Base-by-base conservation (phyloP, 2,113 vertebrate genomes). In the Elachura formosa region DNA sequence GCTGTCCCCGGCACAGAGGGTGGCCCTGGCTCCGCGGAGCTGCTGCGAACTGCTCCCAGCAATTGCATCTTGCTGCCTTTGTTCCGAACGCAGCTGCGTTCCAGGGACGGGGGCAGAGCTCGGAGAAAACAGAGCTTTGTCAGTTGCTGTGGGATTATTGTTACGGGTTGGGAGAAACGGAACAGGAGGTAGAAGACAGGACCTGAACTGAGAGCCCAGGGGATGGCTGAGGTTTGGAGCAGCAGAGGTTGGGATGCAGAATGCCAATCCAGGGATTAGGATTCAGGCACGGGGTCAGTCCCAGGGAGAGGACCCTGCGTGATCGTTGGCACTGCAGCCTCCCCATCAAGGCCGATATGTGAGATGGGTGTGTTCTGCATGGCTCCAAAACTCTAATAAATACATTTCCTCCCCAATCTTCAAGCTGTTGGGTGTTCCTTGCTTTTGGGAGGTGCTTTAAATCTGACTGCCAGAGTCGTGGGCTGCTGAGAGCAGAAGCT, bases 391-490 rank as follows among this genome's bases (percentile, higher is more conserved):
- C 74, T 69, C 46, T 26, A 49, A 84, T 55, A 96, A 88, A 74
- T 33, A 79, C 23, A 59, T 95, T 96, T 97, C 97, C 95, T 96
- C 81, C 67, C 56, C 90, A 48, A 1, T 82, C 46, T 93, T 96
- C 89, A 78, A 94, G 97, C 89, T 96, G 94, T 95, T 96, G 98
- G 97, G 98, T 97, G 97, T 98, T 98, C 97, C 98, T 97, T 33
- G 71, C 94, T 94, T 24, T 95, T 95, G 98, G 97, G 96, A 96
- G 96, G 95, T 93, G 90, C 69, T 74, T 84, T 98, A 98, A 98
- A 97, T 93, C 91, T 38, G 78, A 74, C 97, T 96, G 95, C 97
- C 97, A 97, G 97, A 98, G 96, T 92, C 52, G 89, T 82, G 93
- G 91, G 93, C 95, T 97, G 96, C 89, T 14, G 17, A 88, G 96